phyloP scores from a whole-genome alignment of 2,797 vertebrate genomes.

The Pteronotus mesoamericanus region DNA sequence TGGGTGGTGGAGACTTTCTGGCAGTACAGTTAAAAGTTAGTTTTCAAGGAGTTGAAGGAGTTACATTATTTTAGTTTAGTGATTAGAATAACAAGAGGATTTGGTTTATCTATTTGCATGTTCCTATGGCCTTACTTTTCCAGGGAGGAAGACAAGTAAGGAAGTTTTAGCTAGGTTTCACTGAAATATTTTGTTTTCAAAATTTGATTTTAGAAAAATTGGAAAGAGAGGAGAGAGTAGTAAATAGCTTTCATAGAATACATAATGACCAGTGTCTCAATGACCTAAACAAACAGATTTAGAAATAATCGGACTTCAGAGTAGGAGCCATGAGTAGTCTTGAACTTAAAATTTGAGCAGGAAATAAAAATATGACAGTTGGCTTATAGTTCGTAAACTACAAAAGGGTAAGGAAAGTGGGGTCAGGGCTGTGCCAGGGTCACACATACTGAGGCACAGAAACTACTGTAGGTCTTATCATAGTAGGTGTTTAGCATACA shows the following conservation, averaged over 20 bases:
- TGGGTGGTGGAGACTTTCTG: not conserved
- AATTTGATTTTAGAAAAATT: conserved; percentile 21
- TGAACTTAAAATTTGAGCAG: conserved; percentile 22
- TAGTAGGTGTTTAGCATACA: not conserved
- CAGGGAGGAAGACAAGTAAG: not conserved
- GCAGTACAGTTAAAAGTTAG: not conserved
- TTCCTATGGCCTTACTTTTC: not conserved
- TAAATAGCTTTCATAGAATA: not conserved
- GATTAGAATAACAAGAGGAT: not conserved
- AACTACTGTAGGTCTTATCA: not conserved
- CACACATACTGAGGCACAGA: not conserved
- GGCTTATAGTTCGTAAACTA: not conserved
- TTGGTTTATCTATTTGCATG: not conserved
- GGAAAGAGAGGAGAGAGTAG: not conserved
- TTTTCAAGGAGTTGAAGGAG: not conserved
- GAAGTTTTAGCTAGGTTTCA: not conserved
- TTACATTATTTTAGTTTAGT: conserved; percentile 17
- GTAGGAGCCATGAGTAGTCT: not conserved
- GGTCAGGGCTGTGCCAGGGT: not conserved
- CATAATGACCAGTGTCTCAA: not conserved
- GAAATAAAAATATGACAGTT: conserved; percentile 17
- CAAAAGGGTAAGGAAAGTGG: not conserved
- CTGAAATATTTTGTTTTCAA: not conserved
- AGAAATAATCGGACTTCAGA: not conserved
- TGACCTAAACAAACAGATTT: not conserved